These are phyloP conservation scores for Ostrea edulis DNA, from an alignment of 1,140 invertebrate genomes.

Conservation along the genomic window DNA sequence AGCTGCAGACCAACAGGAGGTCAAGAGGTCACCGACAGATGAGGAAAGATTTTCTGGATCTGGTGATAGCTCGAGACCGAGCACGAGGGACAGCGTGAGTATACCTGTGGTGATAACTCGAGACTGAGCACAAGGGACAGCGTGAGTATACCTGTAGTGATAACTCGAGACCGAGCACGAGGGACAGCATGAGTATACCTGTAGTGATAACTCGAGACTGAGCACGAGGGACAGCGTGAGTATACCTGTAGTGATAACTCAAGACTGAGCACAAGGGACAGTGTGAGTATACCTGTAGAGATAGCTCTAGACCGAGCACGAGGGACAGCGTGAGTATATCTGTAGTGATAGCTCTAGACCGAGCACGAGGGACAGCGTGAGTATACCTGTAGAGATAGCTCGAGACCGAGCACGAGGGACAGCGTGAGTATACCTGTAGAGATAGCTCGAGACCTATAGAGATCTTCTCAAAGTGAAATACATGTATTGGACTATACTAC, in stretches of 20 bases:
- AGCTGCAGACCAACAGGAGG: constrained; percentile 24
- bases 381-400: not conserved
- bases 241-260: not conserved
- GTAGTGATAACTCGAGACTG: not conserved
- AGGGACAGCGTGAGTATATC: not conserved
- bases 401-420: not conserved
- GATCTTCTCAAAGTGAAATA: too few relatives aligned
- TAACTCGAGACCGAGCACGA: not conserved
- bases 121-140: not conserved
- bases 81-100: not conserved
- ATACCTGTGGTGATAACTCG: not conserved
- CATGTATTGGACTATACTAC: too few relatives aligned
- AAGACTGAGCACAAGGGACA: not conserved
- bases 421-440: not conserved
- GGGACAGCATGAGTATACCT: not conserved
- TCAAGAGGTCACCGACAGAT: constrained; percentile 11
- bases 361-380: not conserved
- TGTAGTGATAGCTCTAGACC: not conserved
- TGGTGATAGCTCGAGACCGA: not conserved
- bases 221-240: not conserved
- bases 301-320: not conserved
- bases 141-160: not conserved
- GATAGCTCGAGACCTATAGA: too few relatives aligned
- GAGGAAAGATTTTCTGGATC: constrained; percentile 29
- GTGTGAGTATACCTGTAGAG: not conserved